phyloP scores from a whole-genome alignment of 2,113 vertebrate species.

The Rhea americana region DNA sequence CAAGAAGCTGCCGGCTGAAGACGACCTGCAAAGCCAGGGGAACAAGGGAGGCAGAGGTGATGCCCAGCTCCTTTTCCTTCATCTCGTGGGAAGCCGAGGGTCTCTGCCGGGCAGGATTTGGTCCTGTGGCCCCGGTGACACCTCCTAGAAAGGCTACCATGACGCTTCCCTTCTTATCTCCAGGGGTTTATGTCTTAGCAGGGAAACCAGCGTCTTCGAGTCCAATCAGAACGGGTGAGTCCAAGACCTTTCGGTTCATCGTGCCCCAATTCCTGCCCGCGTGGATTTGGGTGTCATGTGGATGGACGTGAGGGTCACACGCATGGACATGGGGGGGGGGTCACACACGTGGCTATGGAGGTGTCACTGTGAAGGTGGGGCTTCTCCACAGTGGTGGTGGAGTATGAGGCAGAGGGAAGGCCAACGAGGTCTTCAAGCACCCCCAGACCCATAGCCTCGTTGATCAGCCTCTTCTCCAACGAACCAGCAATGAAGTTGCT shows the following conservation, averaged over 20 bases:
- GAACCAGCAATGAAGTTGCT: too few relatives aligned
- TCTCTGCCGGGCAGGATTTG: rapidly evolving
- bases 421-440: background rate
- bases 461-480: background rate
- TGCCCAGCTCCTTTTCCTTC: background rate
- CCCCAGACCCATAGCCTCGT: too few relatives aligned
- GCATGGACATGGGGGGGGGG: too few relatives aligned
- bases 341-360: too few relatives aligned
- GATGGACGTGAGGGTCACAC: too few relatives aligned
- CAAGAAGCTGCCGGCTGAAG: rapidly evolving
- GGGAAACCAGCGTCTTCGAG: background rate
- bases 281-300: too few relatives aligned
- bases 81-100: rapidly evolving
- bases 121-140: too few relatives aligned
- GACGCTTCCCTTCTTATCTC: background rate
- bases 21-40: background rate
- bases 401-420: background rate
- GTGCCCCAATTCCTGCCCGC: too few relatives aligned
- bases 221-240: background rate
- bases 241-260: background rate
- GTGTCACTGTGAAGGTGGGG: too few relatives aligned
- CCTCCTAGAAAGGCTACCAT: background rate
- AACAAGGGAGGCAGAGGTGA: background rate
- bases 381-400: too few relatives aligned
- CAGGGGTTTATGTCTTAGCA: background rate